Percentiles rank a stretch among this genome's conserved stretches.
phyloP scores from a whole-genome alignment of 2,888 invertebrate species.

The Colletes collaris region DNA sequence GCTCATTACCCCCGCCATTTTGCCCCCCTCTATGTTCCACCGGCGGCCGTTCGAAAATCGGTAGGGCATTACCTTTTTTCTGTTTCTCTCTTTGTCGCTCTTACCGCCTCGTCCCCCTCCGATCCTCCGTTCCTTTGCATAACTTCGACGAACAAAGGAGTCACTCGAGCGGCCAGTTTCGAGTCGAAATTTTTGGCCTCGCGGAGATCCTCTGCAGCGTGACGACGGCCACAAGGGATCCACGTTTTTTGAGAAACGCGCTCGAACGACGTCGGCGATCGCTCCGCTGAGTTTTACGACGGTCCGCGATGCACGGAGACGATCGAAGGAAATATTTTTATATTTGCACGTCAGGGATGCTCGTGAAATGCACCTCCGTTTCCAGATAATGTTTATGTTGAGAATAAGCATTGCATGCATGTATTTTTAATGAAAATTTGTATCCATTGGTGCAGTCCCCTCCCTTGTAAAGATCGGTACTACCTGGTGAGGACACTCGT shows the following conservation, averaged over 20 bases:
- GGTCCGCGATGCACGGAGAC: conserved; percentile 14
- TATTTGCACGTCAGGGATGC: too few species aligned
- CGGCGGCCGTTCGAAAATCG: conserved; percentile 24
- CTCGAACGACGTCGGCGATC: conserved; percentile 27
- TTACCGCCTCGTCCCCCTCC: conserved; percentile 18
- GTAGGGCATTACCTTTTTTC: conserved; percentile 36
- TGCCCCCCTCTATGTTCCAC: neutral
- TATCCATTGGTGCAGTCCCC: too few species aligned
- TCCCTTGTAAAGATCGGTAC: too few species aligned
- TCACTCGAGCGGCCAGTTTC: conserved; percentile 62
- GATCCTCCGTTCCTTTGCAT: conserved; percentile 51
- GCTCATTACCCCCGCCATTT: conserved; percentile 74
- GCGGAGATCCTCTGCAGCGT: conserved; percentile 50
- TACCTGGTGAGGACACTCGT: too few species aligned
- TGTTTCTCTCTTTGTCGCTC: neutral
- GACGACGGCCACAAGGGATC: conserved; percentile 39
- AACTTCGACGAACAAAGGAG: conserved; percentile 65
- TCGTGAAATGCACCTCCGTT: conserved; percentile 3
- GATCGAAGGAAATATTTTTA: conserved; percentile 22
- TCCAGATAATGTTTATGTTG: too few species aligned
- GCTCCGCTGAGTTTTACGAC: conserved; percentile 30
- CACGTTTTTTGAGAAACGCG: conserved; percentile 36
- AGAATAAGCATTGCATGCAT: too few species aligned
- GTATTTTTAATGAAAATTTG: too few species aligned
- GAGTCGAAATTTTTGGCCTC: conserved; percentile 58